Conservation (phyloP, 2,888 invertebrate genomes). For the Plagodis dolabraria region DNA sequence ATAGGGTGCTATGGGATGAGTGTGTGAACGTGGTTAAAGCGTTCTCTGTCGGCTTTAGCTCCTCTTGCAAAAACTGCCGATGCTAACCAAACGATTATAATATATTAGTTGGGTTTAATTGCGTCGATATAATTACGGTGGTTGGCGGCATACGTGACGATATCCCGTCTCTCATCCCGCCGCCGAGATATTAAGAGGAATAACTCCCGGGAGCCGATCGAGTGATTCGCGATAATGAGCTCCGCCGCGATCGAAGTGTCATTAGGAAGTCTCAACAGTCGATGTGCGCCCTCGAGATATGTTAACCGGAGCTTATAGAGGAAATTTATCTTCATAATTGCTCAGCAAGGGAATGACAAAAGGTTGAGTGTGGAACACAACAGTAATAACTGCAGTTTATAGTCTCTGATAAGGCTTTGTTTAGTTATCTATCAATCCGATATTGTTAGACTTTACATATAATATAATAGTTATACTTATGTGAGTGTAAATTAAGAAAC, state of each 20-base stretch:
- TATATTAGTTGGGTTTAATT: constrained; percentile 84
- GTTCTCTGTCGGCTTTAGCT: constrained; percentile 62
- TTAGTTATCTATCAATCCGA: constrained; percentile 28
- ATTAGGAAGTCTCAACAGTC: constrained; percentile 82
- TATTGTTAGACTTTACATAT: too few relatives aligned
- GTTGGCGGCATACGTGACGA: constrained; percentile 80
- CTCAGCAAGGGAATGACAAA: constrained; percentile 52
- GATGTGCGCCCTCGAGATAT: constrained; percentile 77
- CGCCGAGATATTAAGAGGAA: constrained; percentile 80
- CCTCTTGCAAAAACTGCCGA: constrained; percentile 76
- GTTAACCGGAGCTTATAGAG: constrained; percentile 65
- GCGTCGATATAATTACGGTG: constrained; percentile 82
- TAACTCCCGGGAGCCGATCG: constrained; percentile 78
- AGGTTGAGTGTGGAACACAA: constrained; percentile 53
- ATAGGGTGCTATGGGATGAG: constrained; percentile 63
- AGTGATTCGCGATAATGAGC: constrained; percentile 82
- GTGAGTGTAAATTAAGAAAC: neutral
- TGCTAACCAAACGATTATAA: constrained; percentile 83
- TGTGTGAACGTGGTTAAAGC: constrained; percentile 63
- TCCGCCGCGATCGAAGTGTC: constrained; percentile 80
- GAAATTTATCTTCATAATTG: constrained; percentile 78
- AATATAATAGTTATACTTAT: too few relatives aligned
- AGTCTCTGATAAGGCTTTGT: constrained; percentile 28
- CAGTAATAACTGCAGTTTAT: constrained; percentile 48
- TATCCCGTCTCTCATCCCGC: constrained; percentile 75